A percentile compares a stretch with the other conserved stretches of the same genome.
These are phyloP conservation scores for Cossypha polioptera DNA, from an alignment of 2,797 vertebrate genomes.

Conservation along the genomic window DNA sequence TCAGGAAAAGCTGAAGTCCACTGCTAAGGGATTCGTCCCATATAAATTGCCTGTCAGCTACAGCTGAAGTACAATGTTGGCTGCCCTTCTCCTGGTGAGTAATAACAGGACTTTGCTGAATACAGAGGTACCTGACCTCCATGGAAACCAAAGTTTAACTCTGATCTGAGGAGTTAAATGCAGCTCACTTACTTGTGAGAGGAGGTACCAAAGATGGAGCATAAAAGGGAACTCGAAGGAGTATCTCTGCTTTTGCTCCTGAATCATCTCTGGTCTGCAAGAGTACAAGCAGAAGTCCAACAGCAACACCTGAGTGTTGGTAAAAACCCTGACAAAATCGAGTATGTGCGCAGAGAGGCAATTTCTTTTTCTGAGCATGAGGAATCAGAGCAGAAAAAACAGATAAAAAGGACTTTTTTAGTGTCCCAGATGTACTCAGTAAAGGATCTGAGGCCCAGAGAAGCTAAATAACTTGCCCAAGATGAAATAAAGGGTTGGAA, in stretches of 20 bases:
- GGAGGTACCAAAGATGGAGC: not conserved
- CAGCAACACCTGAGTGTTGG: not conserved
- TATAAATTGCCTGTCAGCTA: conserved; percentile 16
- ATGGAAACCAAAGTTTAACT: conserved; percentile 9
- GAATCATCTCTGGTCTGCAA: not conserved
- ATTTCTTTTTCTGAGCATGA: not conserved
- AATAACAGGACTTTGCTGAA: not conserved
- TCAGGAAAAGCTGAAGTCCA: conserved; percentile 17
- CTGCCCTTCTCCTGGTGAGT: conserved; percentile 12
- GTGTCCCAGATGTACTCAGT: not conserved
- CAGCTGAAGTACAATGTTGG: not conserved
- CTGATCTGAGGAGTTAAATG: not conserved
- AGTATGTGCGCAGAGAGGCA: not conserved
- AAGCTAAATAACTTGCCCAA: not conserved
- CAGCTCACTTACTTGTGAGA: not conserved
- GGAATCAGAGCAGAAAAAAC: not conserved
- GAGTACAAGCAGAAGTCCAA: not conserved
- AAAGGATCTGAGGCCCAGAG: not conserved
- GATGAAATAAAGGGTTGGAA: not conserved
- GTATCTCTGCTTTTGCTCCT: not conserved
- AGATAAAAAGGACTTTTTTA: not conserved
- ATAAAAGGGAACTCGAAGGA: not conserved
- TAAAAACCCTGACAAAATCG: not conserved
- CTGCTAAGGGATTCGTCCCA: not conserved
- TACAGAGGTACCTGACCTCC: conserved; percentile 7